phyloP scores from a whole-genome alignment of 2,888 invertebrate species.

The Mongoloraphidia duomilia region DNA sequence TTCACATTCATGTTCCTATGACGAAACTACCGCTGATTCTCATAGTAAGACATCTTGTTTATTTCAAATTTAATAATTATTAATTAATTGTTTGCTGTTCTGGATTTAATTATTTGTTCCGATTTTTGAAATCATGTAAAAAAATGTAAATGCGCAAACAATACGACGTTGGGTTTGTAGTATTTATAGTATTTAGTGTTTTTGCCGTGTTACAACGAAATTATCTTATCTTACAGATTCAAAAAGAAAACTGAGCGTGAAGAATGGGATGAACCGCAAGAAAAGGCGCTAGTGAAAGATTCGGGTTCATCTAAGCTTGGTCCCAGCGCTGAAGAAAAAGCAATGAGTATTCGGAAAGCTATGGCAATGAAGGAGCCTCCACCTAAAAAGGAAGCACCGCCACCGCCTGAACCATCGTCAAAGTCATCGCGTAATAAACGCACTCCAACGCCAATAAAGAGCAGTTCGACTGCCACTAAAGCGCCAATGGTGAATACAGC shows the following conservation, averaged over 20 bases:
- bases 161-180: too few relatives aligned
- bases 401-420: slow-evolving; percentile 21
- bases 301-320: slow-evolving; percentile 37
- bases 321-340: slow-evolving; percentile 38
- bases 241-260: slow-evolving; percentile 43
- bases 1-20: too few relatives aligned
- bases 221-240: slow-evolving; percentile 28
- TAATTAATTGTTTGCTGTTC: too few relatives aligned
- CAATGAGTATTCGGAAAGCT: slow-evolving; percentile 42
- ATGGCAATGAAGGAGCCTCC: slow-evolving; percentile 51
- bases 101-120: too few relatives aligned
- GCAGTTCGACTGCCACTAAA: slow-evolving; percentile 17
- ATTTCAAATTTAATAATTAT: too few relatives aligned
- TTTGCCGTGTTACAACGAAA: too few relatives aligned
- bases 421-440: slow-evolving; percentile 21
- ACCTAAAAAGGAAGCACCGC: slow-evolving; percentile 30
- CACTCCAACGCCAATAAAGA: slow-evolving; percentile 11
- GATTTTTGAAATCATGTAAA: too few relatives aligned
- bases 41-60: too few relatives aligned
- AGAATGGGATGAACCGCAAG: slow-evolving; percentile 34
- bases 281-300: slow-evolving; percentile 36
- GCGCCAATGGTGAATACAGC: slow-evolving; percentile 16
- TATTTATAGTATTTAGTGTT: too few relatives aligned
- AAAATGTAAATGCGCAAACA: too few relatives aligned
- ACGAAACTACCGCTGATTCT: too few relatives aligned